Conservation (phyloP, 2,113 vertebrate species). For the Austrofundulus limnaeus region DNA sequence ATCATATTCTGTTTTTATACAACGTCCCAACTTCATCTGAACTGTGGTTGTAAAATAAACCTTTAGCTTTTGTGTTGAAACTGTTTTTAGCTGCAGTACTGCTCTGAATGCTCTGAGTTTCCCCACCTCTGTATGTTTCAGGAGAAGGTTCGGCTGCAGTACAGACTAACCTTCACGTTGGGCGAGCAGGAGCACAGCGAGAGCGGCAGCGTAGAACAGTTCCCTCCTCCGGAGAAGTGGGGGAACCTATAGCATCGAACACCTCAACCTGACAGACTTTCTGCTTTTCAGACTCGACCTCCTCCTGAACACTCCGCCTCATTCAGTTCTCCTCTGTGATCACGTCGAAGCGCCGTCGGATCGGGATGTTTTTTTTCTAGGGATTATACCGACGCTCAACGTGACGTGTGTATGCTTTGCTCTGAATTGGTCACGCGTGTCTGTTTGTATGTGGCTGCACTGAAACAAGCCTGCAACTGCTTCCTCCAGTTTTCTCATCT, state of each 20-base stretch:
- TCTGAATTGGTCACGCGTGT: slow-evolving; percentile 36
- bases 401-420: slow-evolving; percentile 49
- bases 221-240: slow-evolving; percentile 92
- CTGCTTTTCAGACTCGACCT: slow-evolving; percentile 37
- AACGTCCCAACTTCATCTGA: too few relatives aligned
- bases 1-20: too few relatives aligned
- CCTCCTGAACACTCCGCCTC: slow-evolving; percentile 14
- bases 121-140: slow-evolving; percentile 56
- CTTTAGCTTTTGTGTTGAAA: not conserved
- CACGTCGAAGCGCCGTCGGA: slow-evolving; percentile 31
- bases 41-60: too few relatives aligned
- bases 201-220: slow-evolving; percentile 91
- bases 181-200: slow-evolving; percentile 90
- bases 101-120: not conserved
- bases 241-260: slow-evolving; percentile 87
- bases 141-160: slow-evolving; percentile 95
- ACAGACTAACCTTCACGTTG: slow-evolving; percentile 90
- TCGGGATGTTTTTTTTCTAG: slow-evolving; percentile 16
- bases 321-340: slow-evolving; percentile 20
- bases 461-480: slow-evolving; percentile 29
- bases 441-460: slow-evolving; percentile 48
- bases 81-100: not conserved
- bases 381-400: slow-evolving; percentile 36
- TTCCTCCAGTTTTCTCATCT: not conserved
- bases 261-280: slow-evolving; percentile 74